phyloP scores from a whole-genome alignment of 2,888 invertebrate genomes.

The Eupithecia insigniata region DNA sequence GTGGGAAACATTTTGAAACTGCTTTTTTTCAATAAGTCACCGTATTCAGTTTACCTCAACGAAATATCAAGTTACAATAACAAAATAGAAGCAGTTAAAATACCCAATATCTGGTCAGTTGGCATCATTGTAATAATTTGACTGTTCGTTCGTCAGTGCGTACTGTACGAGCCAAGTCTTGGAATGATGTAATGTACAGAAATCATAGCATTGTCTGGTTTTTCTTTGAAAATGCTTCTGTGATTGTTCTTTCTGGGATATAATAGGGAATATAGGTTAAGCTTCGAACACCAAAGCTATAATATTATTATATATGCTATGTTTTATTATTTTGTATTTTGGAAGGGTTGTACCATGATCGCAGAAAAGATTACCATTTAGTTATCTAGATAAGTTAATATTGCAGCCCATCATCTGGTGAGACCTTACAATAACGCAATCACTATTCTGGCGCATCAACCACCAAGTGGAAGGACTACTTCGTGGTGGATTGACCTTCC shows the following conservation, averaged over 20 bases:
- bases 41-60: not conserved
- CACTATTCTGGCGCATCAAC: not conserved
- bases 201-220: slow-evolving; percentile 21
- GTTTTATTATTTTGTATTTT: too few species aligned
- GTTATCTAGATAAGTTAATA: not conserved
- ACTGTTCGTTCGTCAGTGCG: slow-evolving; percentile 36
- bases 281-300: not conserved
- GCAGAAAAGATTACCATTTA: not conserved
- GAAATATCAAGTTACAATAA: slow-evolving; percentile 43
- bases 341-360: not conserved
- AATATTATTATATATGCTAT: too few species aligned
- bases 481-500: too few species aligned
- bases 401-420: not conserved
- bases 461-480: not conserved
- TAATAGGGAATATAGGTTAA: too few species aligned
- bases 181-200: slow-evolving; percentile 43
- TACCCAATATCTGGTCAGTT: slow-evolving; percentile 36
- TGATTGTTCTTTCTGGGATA: not conserved
- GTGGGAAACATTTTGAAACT: not conserved
- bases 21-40: not conserved
- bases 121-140: slow-evolving; percentile 46
- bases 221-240: not conserved
- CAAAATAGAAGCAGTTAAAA: slow-evolving; percentile 43
- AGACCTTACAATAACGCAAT: not conserved
- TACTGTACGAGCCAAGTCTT: slow-evolving; percentile 40